Evolutionary conservation across 1,140 invertebrate genomes (phyloP), one percentile per base, ranked within the genome.

Genomic region (Gonioctena quinquepunctata): DNA sequence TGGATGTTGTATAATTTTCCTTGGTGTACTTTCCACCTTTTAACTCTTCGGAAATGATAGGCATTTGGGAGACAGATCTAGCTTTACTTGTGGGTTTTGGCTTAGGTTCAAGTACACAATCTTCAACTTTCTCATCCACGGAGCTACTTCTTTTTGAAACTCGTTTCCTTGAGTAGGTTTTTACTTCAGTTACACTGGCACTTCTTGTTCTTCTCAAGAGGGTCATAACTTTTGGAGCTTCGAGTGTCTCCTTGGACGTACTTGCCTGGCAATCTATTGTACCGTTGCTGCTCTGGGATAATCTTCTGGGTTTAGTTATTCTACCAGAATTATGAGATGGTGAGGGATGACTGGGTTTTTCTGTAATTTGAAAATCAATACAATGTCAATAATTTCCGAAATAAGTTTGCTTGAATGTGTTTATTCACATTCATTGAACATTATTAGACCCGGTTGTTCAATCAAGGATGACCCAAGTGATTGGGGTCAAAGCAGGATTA

Each of bases 1-100:
- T 70, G 3, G 61, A 49, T 18, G 67, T 76, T 7, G 68, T 66
- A 42, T 76, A 75, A 6, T 54, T 61, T 11, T 73, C 73, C 25
- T 69, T 69, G 16, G 8, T 69, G 18, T 7, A n/a, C 52, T n/a
- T 22, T 4, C 13, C 22, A 1, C 25, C 42, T 19, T 56, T 49
- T n/a, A n/a, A 19, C 52, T 64, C 70, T 18, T 62, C 28, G 0
- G 61, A 60, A 21, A 62, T 56, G 2, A 61, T 13, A 2, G 66
- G 50, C 49, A 68, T 33, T 18, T 68, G 50, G 8, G 22, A 11
- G 2, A 65, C 61, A 8, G 66, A 52, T 3, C 33, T 60, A 11
- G 49, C n/a, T 6, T 68, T 59, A 13, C 67, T 52, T 64, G 22
- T 61, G 13, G 22, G 6, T 25, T 27, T 28, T 5, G 22, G 6